phyloP scores from a whole-genome alignment of 2,113 vertebrate genomes.

The Muntiacus muntjak region DNA sequence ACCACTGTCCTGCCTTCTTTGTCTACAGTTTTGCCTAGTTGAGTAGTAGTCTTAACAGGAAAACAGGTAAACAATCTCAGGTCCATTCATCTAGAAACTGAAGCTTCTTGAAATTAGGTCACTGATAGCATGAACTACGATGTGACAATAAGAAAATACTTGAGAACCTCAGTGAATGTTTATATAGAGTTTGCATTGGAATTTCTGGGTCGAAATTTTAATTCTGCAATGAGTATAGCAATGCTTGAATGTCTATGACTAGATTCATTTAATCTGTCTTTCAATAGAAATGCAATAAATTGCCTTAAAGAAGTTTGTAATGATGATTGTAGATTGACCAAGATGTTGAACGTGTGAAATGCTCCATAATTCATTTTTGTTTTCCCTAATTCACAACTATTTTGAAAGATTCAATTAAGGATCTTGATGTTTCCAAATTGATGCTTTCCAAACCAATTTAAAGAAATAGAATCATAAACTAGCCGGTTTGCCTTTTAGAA shows the following conservation, averaged over 20 bases:
- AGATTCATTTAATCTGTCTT: slow-evolving; percentile 24
- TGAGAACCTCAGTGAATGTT: background rate
- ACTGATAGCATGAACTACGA: background rate
- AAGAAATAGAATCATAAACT: slow-evolving; percentile 20
- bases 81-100: background rate
- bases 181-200: background rate
- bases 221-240: background rate
- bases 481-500: slow-evolving; percentile 1
- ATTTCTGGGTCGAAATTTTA: slow-evolving; percentile 25
- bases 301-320: background rate
- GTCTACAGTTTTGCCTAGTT: background rate
- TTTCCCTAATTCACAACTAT: background rate
- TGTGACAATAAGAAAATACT: background rate
- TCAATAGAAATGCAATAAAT: background rate
- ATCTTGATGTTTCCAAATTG: slow-evolving; percentile 30
- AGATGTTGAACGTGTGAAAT: slow-evolving; percentile 12
- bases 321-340: slow-evolving; percentile 17
- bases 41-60: background rate
- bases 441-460: slow-evolving; percentile 39
- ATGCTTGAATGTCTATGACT: background rate
- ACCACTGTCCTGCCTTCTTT: background rate
- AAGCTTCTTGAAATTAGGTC: slow-evolving; percentile 28
- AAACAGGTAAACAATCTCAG: background rate
- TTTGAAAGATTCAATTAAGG: slow-evolving; percentile 32
- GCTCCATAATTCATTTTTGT: background rate